Conservation (phyloP, 1,140 invertebrate species). For the Pomphorhynchus laevis region DNA sequence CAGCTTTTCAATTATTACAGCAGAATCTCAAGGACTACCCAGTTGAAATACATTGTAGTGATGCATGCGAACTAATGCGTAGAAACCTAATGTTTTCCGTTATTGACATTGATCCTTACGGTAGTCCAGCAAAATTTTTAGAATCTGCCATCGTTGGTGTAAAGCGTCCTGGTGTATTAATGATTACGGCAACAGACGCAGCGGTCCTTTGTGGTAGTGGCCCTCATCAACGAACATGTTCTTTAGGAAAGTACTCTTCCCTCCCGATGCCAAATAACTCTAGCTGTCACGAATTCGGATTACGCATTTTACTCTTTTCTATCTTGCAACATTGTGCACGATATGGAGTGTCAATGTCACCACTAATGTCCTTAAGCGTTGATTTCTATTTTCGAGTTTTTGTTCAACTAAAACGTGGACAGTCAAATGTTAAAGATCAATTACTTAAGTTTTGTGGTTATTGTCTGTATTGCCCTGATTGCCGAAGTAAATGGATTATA, state of each 20-base stretch:
- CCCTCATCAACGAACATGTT: conserved; percentile 34
- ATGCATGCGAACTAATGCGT: conserved; percentile 18
- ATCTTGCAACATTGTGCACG: conserved; percentile 46
- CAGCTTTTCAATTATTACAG: conserved; percentile 47
- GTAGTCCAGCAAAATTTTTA: conserved; percentile 57
- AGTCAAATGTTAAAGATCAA: conserved; percentile 37
- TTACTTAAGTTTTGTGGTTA: conserved; percentile 13
- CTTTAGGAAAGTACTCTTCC: conserved; percentile 63
- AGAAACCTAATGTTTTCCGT: conserved; percentile 32
- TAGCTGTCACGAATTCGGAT: conserved; percentile 62
- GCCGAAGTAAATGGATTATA: too few species aligned
- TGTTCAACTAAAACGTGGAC: conserved; percentile 40
- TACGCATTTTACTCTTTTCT: conserved; percentile 54
- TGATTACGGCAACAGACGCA: conserved; percentile 88
- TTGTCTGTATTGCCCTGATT: conserved; percentile 13
- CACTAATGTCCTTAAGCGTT: conserved; percentile 50
- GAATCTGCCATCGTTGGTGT: conserved; percentile 16
- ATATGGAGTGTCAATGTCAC: conserved; percentile 60
- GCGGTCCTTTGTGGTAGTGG: conserved; percentile 72
- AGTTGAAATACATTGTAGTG: conserved; percentile 25
- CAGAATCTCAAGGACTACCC: conserved; percentile 35
- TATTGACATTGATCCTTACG: conserved; percentile 85
- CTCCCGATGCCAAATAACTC: conserved; percentile 43
- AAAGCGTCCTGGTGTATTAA: conserved; percentile 26
- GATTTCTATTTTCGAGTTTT: conserved; percentile 92